Evolutionary conservation across 2,113 vertebrate species (phyloP).

Genomic region (Vimba vimba): DNA sequence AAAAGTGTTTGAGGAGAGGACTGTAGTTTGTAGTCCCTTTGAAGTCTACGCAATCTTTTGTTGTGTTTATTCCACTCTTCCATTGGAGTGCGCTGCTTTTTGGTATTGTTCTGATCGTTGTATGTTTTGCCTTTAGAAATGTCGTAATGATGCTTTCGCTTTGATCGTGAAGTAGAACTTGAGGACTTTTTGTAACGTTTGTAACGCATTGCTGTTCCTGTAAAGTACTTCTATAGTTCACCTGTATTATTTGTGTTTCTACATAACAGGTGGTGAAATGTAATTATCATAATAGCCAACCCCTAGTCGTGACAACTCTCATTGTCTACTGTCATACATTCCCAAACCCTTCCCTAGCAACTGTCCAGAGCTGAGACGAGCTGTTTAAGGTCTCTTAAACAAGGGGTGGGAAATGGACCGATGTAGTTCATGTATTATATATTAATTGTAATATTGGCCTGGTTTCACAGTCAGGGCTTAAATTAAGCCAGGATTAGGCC

Average conservation of each 20-base stretch:
- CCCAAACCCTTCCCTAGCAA: too few species aligned
- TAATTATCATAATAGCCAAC: background rate
- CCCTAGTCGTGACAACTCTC: too few species aligned
- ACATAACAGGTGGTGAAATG: background rate
- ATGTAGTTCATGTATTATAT: too few species aligned
- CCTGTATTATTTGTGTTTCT: background rate
- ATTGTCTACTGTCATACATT: too few species aligned
- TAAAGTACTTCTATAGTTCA: conserved; percentile 8
- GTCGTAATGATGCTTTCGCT: conserved; percentile 48
- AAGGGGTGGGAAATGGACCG: too few species aligned
- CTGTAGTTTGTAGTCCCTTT: conserved; percentile 64
- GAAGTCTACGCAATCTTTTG: conserved; percentile 72
- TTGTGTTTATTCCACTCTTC: conserved; percentile 46
- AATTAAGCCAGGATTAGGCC: too few species aligned
- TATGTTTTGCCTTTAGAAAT: conserved; percentile 59
- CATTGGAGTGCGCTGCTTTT: conserved; percentile 58
- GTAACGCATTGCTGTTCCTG: background rate
- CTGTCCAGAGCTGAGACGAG: too few species aligned
- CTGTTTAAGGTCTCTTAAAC: background rate
- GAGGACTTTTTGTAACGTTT: background rate
- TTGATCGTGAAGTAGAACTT: conserved; percentile 59
- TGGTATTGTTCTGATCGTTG: conserved; percentile 62
- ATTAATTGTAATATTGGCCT: too few species aligned
- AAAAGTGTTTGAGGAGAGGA: conserved; percentile 74
- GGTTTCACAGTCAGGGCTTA: too few species aligned